Conservation (phyloP, 2,888 invertebrate genomes). For the Choristoneura rosaceana region DNA sequence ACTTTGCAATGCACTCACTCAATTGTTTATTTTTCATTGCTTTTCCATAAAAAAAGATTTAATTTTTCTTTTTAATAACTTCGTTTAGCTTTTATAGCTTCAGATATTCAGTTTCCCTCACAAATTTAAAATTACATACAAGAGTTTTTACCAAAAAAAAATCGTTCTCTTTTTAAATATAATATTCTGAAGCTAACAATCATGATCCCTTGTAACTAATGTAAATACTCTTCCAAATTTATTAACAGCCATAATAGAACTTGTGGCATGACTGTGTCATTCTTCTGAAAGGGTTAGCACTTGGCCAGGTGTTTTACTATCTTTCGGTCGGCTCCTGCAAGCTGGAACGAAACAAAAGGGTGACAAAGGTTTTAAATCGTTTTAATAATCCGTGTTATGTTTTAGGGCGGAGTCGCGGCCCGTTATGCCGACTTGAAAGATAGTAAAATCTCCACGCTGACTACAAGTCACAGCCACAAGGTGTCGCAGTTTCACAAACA, state of each 20-base stretch:
- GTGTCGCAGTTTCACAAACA: slow-evolving; percentile 98
- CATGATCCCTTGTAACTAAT: slow-evolving; percentile 28
- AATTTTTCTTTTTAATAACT: too few relatives aligned
- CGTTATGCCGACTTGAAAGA: slow-evolving; percentile 95
- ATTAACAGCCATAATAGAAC: slow-evolving; percentile 44
- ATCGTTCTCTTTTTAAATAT: background rate
- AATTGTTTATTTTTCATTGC: background rate
- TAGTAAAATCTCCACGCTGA: slow-evolving; percentile 94
- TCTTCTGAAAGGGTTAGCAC: slow-evolving; percentile 63
- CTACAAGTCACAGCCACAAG: slow-evolving; percentile 94
- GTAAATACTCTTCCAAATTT: slow-evolving; percentile 36
- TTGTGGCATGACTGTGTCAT: slow-evolving; percentile 60
- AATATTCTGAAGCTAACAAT: background rate
- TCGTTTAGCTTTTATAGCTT: too few relatives aligned
- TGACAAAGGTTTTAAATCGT: slow-evolving; percentile 46
- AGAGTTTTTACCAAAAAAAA: too few relatives aligned
- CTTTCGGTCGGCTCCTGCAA: slow-evolving; percentile 78
- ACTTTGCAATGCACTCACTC: background rate
- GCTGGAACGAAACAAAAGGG: slow-evolving; percentile 57
- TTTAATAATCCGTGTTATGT: slow-evolving; percentile 67
- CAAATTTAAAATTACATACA: too few relatives aligned
- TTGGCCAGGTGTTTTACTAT: slow-evolving; percentile 86
- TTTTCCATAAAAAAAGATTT: too few relatives aligned
- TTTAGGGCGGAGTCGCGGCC: slow-evolving; percentile 88
- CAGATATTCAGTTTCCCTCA: too few relatives aligned